Evolutionary conservation across 53 echinoderm and acorn worm species (phyloP), one percentile per base, ranked within the genome.

Genomic region (Luidia sarsii): DNA sequence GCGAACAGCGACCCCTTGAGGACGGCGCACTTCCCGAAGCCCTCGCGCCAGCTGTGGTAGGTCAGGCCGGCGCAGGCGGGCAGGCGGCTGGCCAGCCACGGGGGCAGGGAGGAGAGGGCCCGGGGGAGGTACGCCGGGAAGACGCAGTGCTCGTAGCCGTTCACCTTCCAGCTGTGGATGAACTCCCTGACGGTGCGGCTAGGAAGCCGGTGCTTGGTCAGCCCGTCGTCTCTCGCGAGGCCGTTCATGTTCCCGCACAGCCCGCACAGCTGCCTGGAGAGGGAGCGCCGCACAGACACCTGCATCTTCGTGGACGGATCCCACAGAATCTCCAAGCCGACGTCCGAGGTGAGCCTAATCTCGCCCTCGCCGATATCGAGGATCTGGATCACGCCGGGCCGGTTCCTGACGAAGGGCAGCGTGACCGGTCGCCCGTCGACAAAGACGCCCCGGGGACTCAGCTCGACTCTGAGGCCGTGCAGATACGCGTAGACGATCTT

Each of bases 91-190:
- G 45, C 4, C 10, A 45, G 60, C 7, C 15, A 1, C 10, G 45
- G 57, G 0, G 75, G 57, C 19, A 57, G 57, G 45, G 75, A 59
- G 38, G 73, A 73, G 30, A 75, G 16, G 0, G 59, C 23, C 18
- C 31, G 29, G 15, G 75, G 61, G 1, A 60, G 41, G 13, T 22
- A 45, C 1, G 48, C 48, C 9, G 68, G 29, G 21, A 60, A 45
- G 19, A 2, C 16, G 45, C 83, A 83, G 46, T 88, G 81, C 57
- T 68, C 77, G 79, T 92, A 89, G 2, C 92, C 92, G 19, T 89
- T 83, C 2, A 89, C 86, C 82, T 89, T 92, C 92, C 92, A 92
- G 71, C 92, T 89, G 69, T 92, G 89, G 28, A 86, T 52, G 18
- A 92, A 74, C 68, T 89, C 92, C 11, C 69, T 86, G 15, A 21